Evolutionary conservation across 2,797 vertebrate species (phyloP), one percentile per base, ranked within the genome.

Genomic region (Liasis olivaceus): DNA sequence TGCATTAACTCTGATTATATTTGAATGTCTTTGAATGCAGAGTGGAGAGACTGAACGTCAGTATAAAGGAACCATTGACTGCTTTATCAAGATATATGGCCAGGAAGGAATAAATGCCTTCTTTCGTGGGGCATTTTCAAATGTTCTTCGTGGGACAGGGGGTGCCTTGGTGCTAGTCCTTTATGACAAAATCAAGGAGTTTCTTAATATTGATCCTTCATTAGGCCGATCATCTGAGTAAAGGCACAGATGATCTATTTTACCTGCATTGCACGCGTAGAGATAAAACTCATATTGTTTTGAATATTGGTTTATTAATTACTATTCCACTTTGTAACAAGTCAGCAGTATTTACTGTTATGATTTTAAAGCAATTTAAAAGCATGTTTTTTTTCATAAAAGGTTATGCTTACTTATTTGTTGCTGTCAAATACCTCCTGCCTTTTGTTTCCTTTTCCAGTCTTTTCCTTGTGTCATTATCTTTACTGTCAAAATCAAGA

Each of bases 121-220:
- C 90, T 97, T 96, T 93, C 85, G 15, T 69, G 92, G 94, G 89
- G 95, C 94, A 5, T 97, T 97, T 93, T 97, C 96, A 90, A 97
- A 96, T 86, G 20, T 97, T 47, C 92, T 96, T 93, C 59, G 36
- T 94, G 96, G 96, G 85, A 97, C 96, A 84, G 96, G 96, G 51
- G 96, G 93, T 93, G 97, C 95, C n/a, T 93, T 96, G 58, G 94
- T 97, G 26, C 93, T 97, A 62, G 96, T 97, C 31, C 93, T 97
- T 59, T 96, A 97, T 89, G 96, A 96, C 60, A 96, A 97, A 96
- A 95, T 97, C 85, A 96, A 97, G 94, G 95, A 93, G 4, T 31
- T 96, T 62, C 59, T 97, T 58, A 81, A 93, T 91, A 93, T 96
- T 1, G 60, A 92, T 64, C 28, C 92, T 94, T 90, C 94, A 81